phyloP scores from a whole-genome alignment of 1,140 invertebrate genomes.

The Pentalonia nigronervosa region DNA sequence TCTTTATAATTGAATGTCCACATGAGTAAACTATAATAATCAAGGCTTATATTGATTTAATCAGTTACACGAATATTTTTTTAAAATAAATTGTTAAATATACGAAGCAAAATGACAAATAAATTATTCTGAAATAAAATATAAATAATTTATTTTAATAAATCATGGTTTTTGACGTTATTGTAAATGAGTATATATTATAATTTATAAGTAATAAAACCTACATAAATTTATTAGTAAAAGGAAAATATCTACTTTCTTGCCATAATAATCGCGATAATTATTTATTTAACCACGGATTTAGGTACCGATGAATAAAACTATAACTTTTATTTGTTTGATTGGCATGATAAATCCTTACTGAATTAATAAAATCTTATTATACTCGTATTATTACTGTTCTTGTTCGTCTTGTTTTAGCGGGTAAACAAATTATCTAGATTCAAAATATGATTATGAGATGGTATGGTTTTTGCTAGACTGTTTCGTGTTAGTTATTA shows the following conservation, averaged over 20 bases:
- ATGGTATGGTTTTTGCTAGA: not conserved
- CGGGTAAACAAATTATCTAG: not conserved
- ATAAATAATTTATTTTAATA: not conserved
- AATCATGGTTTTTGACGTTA: not conserved
- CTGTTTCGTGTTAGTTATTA: not conserved
- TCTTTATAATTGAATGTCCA: not conserved
- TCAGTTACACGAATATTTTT: not conserved
- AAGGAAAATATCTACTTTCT: not conserved
- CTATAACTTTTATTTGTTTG: not conserved
- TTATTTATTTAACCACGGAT: not conserved
- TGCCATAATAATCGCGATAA: not conserved
- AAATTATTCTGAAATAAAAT: not conserved
- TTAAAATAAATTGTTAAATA: not conserved
- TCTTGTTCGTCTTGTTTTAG: not conserved
- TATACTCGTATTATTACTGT: not conserved
- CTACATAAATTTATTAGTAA: not conserved
- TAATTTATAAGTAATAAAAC: too few relatives aligned
- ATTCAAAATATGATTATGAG: not conserved
- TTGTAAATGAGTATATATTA: not conserved
- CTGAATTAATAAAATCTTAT: not conserved
- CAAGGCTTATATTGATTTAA: slow-evolving; percentile 25
- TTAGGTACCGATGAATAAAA: not conserved
- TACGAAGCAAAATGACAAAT: not conserved
- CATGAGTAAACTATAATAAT: slow-evolving; percentile 18
- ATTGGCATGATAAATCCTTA: not conserved